Conservation (phyloP, 2,797 vertebrate species). For the Babyrousa celebensis region DNA sequence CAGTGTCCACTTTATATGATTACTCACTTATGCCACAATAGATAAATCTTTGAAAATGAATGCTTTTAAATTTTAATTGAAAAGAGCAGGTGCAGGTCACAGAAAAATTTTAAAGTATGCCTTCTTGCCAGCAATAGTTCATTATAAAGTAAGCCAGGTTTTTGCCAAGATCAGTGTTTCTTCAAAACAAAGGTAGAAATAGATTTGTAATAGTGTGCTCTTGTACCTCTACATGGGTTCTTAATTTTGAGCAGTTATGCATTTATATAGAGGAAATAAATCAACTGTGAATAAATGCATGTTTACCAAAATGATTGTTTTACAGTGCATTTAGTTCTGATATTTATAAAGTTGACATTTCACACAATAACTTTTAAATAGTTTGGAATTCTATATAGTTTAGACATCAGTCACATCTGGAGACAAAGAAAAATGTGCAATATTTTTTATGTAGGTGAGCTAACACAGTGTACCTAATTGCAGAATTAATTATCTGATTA, state of each 20-base stretch:
- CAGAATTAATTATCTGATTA: slow-evolving; percentile 80
- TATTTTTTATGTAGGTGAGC: slow-evolving; percentile 85
- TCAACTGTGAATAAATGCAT: slow-evolving; percentile 87
- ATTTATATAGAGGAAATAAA: slow-evolving; percentile 87
- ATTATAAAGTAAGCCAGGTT: slow-evolving; percentile 83
- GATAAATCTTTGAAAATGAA: slow-evolving; percentile 70
- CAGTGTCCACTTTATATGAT: slow-evolving; percentile 51
- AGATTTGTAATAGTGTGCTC: slow-evolving; percentile 81
- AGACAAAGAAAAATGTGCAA: slow-evolving; percentile 86
- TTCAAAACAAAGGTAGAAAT: slow-evolving; percentile 84
- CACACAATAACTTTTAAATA: slow-evolving; percentile 77
- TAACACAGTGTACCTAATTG: slow-evolving; percentile 81
- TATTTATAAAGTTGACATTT: slow-evolving; percentile 85
- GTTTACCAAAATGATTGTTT: slow-evolving; percentile 87
- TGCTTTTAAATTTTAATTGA: slow-evolving; percentile 74
- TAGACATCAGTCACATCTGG: slow-evolving; percentile 77
- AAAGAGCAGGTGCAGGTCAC: slow-evolving; percentile 69
- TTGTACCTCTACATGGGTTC: slow-evolving; percentile 84
- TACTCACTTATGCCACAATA: slow-evolving; percentile 47
- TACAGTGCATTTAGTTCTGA: slow-evolving; percentile 86
- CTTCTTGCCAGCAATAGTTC: slow-evolving; percentile 82
- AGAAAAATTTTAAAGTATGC: slow-evolving; percentile 68
- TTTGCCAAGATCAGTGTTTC: slow-evolving; percentile 87
- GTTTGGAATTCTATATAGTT: slow-evolving; percentile 80
- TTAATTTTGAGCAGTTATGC: slow-evolving; percentile 83